These are phyloP conservation scores for Sigmodon hispidus DNA, from an alignment of 2,113 vertebrate species.

Conservation along the genomic window DNA sequence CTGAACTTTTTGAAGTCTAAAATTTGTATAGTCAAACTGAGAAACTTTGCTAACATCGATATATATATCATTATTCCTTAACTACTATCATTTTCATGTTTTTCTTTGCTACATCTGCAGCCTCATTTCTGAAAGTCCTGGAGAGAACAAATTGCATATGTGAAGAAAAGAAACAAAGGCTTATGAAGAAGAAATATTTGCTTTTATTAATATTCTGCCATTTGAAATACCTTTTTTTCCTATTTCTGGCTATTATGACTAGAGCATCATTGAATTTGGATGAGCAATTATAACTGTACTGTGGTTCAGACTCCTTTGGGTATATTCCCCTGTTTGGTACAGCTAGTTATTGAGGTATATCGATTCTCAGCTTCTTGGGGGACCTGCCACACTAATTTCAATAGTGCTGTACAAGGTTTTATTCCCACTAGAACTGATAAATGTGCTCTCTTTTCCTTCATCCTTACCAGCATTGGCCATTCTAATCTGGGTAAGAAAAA, in stretches of 20 bases:
- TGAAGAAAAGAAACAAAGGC: neutral
- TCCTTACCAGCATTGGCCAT: neutral
- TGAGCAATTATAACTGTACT: neutral
- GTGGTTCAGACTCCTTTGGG: neutral
- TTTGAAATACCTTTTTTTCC: neutral
- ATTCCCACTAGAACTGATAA: neutral
- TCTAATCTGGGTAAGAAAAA: neutral
- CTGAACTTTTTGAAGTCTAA: neutral
- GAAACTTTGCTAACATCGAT: neutral
- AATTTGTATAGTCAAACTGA: neutral
- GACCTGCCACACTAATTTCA: neutral
- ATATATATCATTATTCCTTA: neutral
- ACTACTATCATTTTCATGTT: neutral
- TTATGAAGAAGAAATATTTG: neutral
- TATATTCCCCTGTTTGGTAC: accelerated
- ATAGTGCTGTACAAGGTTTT: neutral
- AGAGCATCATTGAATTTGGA: neutral
- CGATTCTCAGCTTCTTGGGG: neutral
- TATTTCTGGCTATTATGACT: neutral
- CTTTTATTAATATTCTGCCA: conserved; percentile 24
- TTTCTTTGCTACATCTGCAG: neutral
- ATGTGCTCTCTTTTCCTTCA: neutral
- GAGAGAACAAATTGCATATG: neutral
- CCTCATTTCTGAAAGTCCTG: neutral
- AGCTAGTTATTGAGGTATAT: neutral